Conservation (phyloP, 2,888 invertebrate species). For the Colletes collaris region DNA sequence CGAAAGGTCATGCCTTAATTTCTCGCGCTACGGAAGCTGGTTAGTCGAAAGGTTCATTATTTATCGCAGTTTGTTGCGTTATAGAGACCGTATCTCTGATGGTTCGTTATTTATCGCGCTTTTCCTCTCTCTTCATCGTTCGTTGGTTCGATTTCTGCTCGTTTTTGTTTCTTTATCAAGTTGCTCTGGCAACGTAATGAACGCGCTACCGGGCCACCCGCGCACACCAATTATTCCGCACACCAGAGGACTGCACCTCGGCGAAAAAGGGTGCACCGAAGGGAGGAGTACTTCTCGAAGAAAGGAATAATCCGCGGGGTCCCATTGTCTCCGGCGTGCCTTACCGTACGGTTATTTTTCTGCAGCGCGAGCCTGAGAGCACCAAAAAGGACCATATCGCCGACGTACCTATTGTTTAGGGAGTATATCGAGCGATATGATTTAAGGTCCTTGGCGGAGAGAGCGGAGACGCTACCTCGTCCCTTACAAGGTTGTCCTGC, state of each 20-base stretch:
- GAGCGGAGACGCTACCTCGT: conserved; percentile 26
- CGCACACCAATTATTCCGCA: conserved; percentile 49
- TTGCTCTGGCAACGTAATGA: conserved; percentile 75
- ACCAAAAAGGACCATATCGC: conserved; percentile 64
- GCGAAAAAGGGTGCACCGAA: conserved; percentile 28
- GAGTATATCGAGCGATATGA: conserved; percentile 72
- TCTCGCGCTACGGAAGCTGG: too few species aligned
- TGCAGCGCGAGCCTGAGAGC: conserved; percentile 34
- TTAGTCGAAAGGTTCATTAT: too few species aligned
- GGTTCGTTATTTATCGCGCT: neutral
- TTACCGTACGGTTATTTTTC: conserved; percentile 66
- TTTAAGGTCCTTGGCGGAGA: conserved; percentile 60
- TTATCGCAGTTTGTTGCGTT: neutral
- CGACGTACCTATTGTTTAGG: conserved; percentile 68
- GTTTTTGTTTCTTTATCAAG: conserved; percentile 48
- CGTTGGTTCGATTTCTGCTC: neutral
- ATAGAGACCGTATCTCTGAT: neutral
- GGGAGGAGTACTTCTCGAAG: conserved; percentile 36
- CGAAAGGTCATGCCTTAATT: too few species aligned
- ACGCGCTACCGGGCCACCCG: conserved; percentile 75
- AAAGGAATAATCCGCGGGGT: conserved; percentile 55
- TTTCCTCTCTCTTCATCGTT: neutral
- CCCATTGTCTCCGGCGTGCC: conserved; percentile 68
- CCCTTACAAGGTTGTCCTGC: conserved; percentile 21
- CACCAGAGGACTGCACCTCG: conserved; percentile 22